phyloP scores from a whole-genome alignment of 1,140 invertebrate species.

The Epicauta chinensis region DNA sequence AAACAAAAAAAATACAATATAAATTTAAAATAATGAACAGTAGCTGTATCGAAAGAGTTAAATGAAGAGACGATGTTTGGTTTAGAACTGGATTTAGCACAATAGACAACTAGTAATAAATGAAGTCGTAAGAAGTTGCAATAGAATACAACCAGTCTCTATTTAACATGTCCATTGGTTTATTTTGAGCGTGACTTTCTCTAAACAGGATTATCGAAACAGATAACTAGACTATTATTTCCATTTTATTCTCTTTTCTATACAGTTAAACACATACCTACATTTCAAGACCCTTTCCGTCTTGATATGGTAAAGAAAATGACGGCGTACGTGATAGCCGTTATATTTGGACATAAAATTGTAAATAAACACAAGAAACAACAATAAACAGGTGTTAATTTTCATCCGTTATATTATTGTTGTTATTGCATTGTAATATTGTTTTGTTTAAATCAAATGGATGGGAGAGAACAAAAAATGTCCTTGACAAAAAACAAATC shows the following conservation, averaged over 20 bases:
- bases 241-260: background rate
- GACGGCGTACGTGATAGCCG: background rate
- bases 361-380: too few relatives aligned
- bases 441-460: constrained; percentile 7
- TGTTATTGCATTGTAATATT: constrained; percentile 12
- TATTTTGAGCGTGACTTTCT: constrained; percentile 9
- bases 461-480: background rate
- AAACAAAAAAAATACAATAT: background rate
- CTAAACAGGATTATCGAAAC: constrained; percentile 8
- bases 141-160: constrained; percentile 1
- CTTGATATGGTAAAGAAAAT: constrained; percentile 3
- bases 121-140: constrained; percentile 7
- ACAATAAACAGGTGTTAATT: constrained; percentile 8
- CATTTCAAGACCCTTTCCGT: constrained; percentile 2
- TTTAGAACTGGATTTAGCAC: constrained; percentile 4
- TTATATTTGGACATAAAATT: too few relatives aligned
- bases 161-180: constrained; percentile 11
- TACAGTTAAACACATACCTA: background rate
- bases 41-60: too few relatives aligned
- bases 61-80: background rate
- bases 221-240: constrained; percentile 8
- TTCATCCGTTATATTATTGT: constrained; percentile 1
- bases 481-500: constrained; percentile 5
- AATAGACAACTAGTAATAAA: constrained; percentile 11
- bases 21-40: background rate